Evolutionary conservation across 2,113 vertebrate species (phyloP).

Genomic region (Pithys albifrons): DNA sequence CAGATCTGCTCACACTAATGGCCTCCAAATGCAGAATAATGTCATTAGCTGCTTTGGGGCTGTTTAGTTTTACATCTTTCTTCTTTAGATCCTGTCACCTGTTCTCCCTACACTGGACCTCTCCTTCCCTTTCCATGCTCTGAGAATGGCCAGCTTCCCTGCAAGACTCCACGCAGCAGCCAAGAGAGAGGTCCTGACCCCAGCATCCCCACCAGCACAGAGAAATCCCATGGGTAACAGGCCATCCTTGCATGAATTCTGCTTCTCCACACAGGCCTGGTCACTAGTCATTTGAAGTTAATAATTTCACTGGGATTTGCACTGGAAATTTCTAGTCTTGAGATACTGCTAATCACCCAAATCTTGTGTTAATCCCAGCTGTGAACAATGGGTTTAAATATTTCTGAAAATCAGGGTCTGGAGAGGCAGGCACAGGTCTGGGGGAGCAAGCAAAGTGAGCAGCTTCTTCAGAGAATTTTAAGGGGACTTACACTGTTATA

Average conservation of each 20-base stretch:
- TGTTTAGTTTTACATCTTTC: background rate
- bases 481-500: background rate
- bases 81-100: background rate
- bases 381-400: background rate
- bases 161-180: background rate
- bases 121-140: background rate
- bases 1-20: background rate
- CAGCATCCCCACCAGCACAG: rapidly evolving
- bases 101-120: background rate
- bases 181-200: background rate
- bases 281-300: background rate
- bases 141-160: background rate
- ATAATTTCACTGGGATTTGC: background rate
- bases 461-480: background rate
- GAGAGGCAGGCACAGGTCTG: background rate
- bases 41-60: rapidly evolving
- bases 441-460: background rate
- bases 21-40: background rate
- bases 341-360: background rate
- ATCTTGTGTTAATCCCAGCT: background rate
- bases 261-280: background rate
- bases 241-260: background rate
- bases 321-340: background rate
- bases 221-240: background rate
- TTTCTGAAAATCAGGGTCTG: background rate